These are phyloP conservation scores for Athripsodes cinereus DNA, from an alignment of 2,888 invertebrate genomes.

Conservation along the genomic window DNA sequence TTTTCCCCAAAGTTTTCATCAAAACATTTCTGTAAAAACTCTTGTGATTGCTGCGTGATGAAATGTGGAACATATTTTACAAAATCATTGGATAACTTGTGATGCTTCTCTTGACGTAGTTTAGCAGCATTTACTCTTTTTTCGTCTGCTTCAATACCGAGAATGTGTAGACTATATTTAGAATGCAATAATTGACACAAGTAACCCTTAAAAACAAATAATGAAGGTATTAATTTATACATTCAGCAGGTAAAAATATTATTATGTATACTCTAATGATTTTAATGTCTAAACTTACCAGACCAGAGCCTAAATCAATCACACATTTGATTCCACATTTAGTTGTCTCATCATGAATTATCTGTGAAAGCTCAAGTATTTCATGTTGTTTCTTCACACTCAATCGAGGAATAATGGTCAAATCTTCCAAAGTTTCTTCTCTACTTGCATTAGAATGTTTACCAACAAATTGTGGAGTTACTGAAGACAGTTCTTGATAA, in stretches of 20 bases:
- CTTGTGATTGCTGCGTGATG: conserved; percentile 47
- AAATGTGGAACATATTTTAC: conserved; percentile 56
- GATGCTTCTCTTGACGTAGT: conserved; percentile 50
- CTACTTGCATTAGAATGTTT: neutral
- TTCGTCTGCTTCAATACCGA: conserved; percentile 62
- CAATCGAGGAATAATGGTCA: conserved; percentile 31
- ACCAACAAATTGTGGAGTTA: no score
- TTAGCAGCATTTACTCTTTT: conserved; percentile 52
- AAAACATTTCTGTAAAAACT: conserved; percentile 40
- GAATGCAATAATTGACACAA: conserved; percentile 60
- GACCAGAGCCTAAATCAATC: conserved; percentile 69
- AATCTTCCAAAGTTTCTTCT: no score
- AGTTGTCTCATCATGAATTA: conserved; percentile 49
- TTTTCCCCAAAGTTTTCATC: conserved; percentile 37
- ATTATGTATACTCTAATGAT: neutral
- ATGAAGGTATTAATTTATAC: neutral
- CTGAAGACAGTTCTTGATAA: neutral
- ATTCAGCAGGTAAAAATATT: neutral
- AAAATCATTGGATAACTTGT: conserved; percentile 43
- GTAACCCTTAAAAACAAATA: conserved; percentile 53
- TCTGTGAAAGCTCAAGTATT: conserved; percentile 54
- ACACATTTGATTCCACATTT: conserved; percentile 45
- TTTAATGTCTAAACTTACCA: conserved; percentile 48
- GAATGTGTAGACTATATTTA: conserved; percentile 51
- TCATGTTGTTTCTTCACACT: conserved; percentile 66